These are phyloP conservation scores for Polypedilum pembai DNA, from an alignment of 1,140 invertebrate genomes.

Conservation along the genomic window DNA sequence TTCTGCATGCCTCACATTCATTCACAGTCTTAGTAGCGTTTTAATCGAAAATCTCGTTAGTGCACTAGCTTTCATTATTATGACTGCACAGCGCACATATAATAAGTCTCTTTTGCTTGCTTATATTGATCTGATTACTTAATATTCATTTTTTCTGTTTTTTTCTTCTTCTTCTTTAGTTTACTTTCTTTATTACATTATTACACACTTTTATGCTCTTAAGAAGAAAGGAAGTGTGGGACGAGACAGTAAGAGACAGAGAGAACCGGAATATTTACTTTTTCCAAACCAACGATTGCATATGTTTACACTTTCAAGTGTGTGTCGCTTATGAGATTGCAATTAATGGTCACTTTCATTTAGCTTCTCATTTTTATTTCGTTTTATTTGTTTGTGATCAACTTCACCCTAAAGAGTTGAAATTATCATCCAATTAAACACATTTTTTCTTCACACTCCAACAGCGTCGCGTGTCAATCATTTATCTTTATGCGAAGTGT, in stretches of 20 bases:
- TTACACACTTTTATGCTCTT: neutral
- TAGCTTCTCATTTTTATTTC: neutral
- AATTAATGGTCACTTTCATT: constrained; percentile 12
- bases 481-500: too few species aligned
- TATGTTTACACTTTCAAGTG: neutral
- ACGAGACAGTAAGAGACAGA: neutral
- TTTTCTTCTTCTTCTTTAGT: neutral
- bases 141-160: neutral
- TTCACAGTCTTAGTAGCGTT: neutral
- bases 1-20: too few species aligned
- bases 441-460: too few species aligned
- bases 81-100: neutral
- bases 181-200: neutral
- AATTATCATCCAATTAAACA: too few species aligned
- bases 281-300: neutral
- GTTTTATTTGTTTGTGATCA: neutral
- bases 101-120: neutral
- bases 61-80: constrained; percentile 26
- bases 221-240: constrained; percentile 9
- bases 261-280: constrained; percentile 12
- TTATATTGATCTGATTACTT: constrained; percentile 24
- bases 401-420: too few species aligned
- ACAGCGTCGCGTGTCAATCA: too few species aligned
- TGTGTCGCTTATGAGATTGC: constrained; percentile 2
- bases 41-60: constrained; percentile 6